Conservation (phyloP, 2,113 vertebrate species). For the Ibidorhyncha struthersii region DNA sequence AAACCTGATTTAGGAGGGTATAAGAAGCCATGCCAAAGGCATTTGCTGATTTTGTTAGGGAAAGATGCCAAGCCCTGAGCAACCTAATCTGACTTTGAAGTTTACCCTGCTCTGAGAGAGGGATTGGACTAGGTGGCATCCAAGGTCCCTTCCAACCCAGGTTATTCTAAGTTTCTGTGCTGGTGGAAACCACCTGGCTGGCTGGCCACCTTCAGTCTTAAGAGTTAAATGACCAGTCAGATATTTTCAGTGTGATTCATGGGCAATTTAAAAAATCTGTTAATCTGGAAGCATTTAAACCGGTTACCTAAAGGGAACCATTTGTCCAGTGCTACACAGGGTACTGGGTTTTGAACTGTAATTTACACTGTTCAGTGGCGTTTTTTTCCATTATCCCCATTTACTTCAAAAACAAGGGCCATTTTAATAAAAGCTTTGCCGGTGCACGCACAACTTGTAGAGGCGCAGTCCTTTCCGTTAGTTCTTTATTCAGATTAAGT, state of each 20-base stretch:
- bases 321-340: neutral
- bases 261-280: neutral
- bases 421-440: neutral
- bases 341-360: neutral
- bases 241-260: neutral
- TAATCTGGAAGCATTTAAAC: neutral
- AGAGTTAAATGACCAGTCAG: neutral
- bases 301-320: neutral
- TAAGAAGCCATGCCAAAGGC: neutral
- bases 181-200: neutral
- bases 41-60: neutral
- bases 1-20: neutral
- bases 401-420: neutral
- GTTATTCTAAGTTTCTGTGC: neutral
- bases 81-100: neutral
- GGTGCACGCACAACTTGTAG: neutral
- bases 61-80: neutral
- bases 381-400: neutral
- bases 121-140: neutral
- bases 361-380: neutral
- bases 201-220: neutral
- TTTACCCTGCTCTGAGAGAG: neutral
- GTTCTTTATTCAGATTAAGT: neutral
- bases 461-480: neutral
- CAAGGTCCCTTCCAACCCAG: neutral